Evolutionary conservation across 2,113 vertebrate species (phyloP), one percentile per base, ranked within the genome.

Genomic region (Oreotrochilus melanogaster): DNA sequence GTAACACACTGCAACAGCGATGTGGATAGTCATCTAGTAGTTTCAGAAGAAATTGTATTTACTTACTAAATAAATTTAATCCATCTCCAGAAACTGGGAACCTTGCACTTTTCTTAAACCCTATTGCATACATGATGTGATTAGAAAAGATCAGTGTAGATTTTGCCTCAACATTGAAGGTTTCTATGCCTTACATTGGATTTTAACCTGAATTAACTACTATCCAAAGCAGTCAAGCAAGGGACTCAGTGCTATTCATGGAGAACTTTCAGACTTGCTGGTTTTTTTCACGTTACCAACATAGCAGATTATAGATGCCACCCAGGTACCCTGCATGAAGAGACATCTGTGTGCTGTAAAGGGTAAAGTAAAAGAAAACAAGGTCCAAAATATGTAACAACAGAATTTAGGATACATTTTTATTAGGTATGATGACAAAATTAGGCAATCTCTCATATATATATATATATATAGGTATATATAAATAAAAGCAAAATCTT

Each of bases 1-100:
- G 82, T 30, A 5, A 18, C 7, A 8, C 39, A 56, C 33, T 87
- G 43, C 45, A 80, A 48, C 17, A 67, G 7, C 43, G 85, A 85
- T 22, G 19, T 37, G 62, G 62, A 62, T 39, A 16, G 19, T 69
- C 10, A 62, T 48, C 21, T 33, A 43, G 45, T 21, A 54, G 30
- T 54, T 94, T 91, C 25, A 72, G 48, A 76, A 65, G 4, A 67
- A 74, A 80, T 39, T 47, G 5, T 48, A 39, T 71, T 83, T 70
- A 84, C 23, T 80, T 78, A 21, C 8, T 73, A 92, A 74, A 70
- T 67, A 70, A 92, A 86, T 80, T 71, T 70, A 80, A 73, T 33
- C 18, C 7, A 64, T 79, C 66, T 24, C 10, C 8, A 88, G 23
- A 90, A 53, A 64, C 8, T 70, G 0, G 10, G 17, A 79, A 72